Base-by-base conservation (phyloP, 2,888 invertebrate species). In the Limnephilus auricula region DNA sequence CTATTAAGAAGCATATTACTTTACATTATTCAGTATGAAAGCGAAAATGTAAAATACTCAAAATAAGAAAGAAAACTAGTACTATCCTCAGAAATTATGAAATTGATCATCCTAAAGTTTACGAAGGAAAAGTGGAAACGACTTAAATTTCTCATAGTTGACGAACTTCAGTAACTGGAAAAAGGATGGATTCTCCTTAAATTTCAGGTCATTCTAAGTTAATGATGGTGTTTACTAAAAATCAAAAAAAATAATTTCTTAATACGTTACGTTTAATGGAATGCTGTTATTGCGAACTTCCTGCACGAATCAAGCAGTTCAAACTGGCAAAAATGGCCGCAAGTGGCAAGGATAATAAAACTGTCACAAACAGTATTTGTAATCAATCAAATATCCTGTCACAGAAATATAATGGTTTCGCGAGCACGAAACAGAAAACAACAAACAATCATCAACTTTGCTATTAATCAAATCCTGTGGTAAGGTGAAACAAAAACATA, bases 321-420 rank as follows among this genome's bases (percentile, higher is more conserved):
- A 65, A 65, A 25, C 25, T 65, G 65, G 65, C 65, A 65, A 65
- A 65, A 65, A 65, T 65, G 65, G 65, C 65, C 65, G 65, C 65
- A 65, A 65, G 25, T 25, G 65, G 65, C 65, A 65, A 65, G 25
- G 65, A 65, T 65, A 65, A 65, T 65, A 65, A 65, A 65, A 65
- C 65, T 65, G 65, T 65, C 65, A 65, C 65, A 65, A 25, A 65
- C 65, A 65, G 65, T 65, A 65, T 65, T 65, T 65, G 25, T 65
- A 65, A 65, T 65, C 65, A 65, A 65, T 65, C 65, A 65, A 65
- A n/a, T n/a, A 65, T 65, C 65, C 65, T 65, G 65, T 65, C 65
- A 65, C 25, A 65, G 65, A 65, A 65, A n/a, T 65, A 65, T 65
- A 65, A 65, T 65, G 65, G 65, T 65, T 65, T 65, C 65, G 65